phyloP scores from a whole-genome alignment of 2,888 invertebrate species.

The Seira ritae region DNA sequence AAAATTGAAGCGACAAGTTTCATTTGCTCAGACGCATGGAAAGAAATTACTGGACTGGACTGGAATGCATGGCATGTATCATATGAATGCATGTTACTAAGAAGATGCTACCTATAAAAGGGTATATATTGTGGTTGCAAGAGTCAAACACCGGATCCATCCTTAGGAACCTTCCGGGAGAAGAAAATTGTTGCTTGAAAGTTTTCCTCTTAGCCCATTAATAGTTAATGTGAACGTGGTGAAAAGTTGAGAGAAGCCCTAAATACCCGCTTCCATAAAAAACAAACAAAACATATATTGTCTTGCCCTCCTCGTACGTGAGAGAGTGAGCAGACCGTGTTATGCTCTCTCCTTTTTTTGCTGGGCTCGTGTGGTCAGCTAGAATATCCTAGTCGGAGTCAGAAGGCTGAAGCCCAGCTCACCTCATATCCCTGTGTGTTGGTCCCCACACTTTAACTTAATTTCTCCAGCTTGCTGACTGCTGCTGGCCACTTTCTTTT shows the following conservation, averaged over 20 bases:
- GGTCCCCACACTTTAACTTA: not conserved
- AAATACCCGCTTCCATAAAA: not conserved
- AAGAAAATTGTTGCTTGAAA: constrained; percentile 10
- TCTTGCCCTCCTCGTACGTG: not conserved
- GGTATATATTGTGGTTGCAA: not conserved
- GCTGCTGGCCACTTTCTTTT: not conserved
- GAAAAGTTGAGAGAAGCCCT: constrained; percentile 1
- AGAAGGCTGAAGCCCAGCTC: not conserved
- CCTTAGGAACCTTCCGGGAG: not conserved
- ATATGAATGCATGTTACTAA: not conserved
- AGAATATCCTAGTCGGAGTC: not conserved
- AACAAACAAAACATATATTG: not conserved
- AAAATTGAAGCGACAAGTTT: too few species aligned
- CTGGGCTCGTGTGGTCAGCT: constrained; percentile 6
- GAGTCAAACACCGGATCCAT: constrained; percentile 8
- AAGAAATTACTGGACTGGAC: not conserved
- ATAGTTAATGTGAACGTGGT: constrained; percentile 7
- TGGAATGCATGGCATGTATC: constrained; percentile 1
- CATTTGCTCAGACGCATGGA: not conserved
- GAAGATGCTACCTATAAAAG: not conserved
- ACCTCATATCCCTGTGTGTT: not conserved
- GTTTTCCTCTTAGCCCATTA: constrained; percentile 14
- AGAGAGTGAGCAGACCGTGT: too few species aligned
- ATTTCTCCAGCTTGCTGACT: not conserved
- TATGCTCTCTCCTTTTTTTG: not conserved